A percentile compares a stretch with the other conserved stretches of the same genome.
Evolutionary conservation across 2,113 vertebrate species (phyloP).

Genomic region (Bufo gargarizans): DNA sequence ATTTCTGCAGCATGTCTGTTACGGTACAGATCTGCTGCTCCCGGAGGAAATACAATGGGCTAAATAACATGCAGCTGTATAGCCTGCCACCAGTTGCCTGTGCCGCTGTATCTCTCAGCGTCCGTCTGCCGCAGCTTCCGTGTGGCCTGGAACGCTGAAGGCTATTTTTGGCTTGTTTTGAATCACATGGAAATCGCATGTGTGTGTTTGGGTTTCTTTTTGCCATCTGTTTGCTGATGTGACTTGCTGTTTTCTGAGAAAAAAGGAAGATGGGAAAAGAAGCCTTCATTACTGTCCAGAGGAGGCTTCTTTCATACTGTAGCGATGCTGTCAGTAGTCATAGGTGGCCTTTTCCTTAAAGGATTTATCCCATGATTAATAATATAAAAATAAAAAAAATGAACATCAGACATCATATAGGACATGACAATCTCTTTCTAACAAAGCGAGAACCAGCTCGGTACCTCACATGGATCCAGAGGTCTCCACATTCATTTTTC

Average conservation of each 20-base stretch:
- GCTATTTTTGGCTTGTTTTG: conserved; percentile 40
- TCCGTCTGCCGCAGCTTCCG: not conserved
- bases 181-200: conserved; percentile 42
- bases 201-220: conserved; percentile 1
- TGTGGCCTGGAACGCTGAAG: not conserved
- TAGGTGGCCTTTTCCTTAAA: not conserved
- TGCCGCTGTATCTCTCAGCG: not conserved
- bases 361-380: too few species aligned
- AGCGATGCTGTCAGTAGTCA: not conserved
- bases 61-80: too few species aligned
- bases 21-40: too few species aligned
- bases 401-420: too few species aligned
- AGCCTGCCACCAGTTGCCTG: not conserved
- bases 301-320: not conserved
- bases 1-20: too few species aligned
- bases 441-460: too few species aligned
- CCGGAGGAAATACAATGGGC: too few species aligned
- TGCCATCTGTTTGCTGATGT: not conserved
- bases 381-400: too few species aligned
- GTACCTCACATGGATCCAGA: too few species aligned
- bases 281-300: not conserved
- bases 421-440: too few species aligned
- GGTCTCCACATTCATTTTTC: too few species aligned
- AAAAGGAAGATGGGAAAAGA: not conserved
- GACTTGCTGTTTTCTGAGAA: not conserved